Evolutionary conservation across 2,797 vertebrate genomes (phyloP), one percentile per base, ranked within the genome.

Genomic region (Brotula barbata): DNA sequence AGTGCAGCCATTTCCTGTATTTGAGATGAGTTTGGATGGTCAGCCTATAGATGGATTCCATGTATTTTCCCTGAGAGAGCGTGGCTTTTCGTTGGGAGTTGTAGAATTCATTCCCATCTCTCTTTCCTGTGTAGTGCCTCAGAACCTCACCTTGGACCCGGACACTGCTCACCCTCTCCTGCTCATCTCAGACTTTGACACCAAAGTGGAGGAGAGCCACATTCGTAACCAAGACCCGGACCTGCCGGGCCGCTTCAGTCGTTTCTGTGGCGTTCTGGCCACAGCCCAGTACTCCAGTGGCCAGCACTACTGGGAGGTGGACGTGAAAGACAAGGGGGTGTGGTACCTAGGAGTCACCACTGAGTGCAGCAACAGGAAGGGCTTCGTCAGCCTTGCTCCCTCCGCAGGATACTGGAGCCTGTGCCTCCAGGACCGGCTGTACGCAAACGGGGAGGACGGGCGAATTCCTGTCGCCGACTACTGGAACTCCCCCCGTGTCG

Each of bases 301-400:
- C 0, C 89, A 92, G 72, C 92, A 93, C 65, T 93, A 93, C 86
- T 93, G 92, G 92, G 92, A 93, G 66, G 91, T 93, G 74, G 92
- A 92, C 1, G 92, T 93, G 44, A 84, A 80, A 49, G 91, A 92
- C 87, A 93, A 92, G 58, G 91, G 91, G 0, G 91, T 93, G 47
- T 93, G 92, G 91, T 93, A 93, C 84, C 85, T 93, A 69, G 92
- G 92, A 1, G 89, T 93, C 73, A 93, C 91, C 58, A 90, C 91
- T 0, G 87, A 90, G 64, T 76, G 87, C 86, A 92, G 92, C 87
- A 92, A 92, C 85, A 88, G 92, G 41, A 93, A 93, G 70, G 92
- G 92, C 55, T 93, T 91, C 0, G 89, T 93, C 65, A 91, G 77
- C 58, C 89, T 93, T 13, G 77, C 85, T 0, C 92, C 92, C 0